Base-by-base conservation (phyloP, 2,888 invertebrate genomes). In the Apamea monoglypha region DNA sequence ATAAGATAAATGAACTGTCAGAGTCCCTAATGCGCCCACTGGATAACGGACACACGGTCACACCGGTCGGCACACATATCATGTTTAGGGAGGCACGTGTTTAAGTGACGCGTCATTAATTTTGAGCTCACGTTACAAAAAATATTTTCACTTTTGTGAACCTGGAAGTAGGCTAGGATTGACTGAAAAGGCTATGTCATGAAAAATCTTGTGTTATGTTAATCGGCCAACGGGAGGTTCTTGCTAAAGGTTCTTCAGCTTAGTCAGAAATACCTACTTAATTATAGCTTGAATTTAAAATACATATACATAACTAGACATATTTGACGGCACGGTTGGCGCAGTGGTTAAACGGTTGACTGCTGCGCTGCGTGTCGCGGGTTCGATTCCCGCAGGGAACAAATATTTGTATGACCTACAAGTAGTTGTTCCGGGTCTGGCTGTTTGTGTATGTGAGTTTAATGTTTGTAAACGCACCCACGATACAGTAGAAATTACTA, bases 1-100 rank as follows among this genome's bases (percentile, higher is more conserved):
- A 96, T 94, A 96, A 96, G 96, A 96, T 95, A 94, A 95, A 96
- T 96, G 95, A 94, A 95, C 94, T 96, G 96, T 96, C 96, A 94
- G 92, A 91, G 93, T 91, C 90, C 93, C 94, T 95, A 95, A 95
- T 95, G 94, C 92, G 90, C 86, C 86, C 90, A 87, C 91, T 91
- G 92, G 92, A 91, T 92, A 89, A 88, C 89, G 84, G 90, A 93
- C 92, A 91, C 87, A 93, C 90, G 85, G 88, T 36, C 82, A 47
- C 64, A 56, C 53, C 56, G 85, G 76, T 64, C 63, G 74, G 78
- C 75, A 70, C 64, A 73, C 84, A 68, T 86, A 68, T 85, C 47
- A 67, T 75, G 53, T 64, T 67, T 66, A 63, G 36, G 36, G 29
- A 40, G 44, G 32, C 16, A 64, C 70, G 25, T 69, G 50, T 36